These are phyloP conservation scores for Melanostoma scalare DNA, from an alignment of 2,888 invertebrate genomes.

Conservation along the genomic window DNA sequence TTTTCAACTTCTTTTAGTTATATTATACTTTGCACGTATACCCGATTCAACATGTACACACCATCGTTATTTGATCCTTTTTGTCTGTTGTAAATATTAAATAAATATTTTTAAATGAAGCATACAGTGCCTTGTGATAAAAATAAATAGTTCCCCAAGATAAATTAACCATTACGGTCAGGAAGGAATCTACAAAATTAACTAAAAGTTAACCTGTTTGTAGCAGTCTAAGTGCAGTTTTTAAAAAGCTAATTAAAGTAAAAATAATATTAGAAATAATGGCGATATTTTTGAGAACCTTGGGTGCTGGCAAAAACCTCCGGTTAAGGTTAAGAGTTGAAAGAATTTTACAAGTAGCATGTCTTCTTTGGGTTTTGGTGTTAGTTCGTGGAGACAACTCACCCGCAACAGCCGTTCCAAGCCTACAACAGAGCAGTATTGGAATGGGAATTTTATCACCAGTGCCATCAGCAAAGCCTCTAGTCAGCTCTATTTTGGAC, in stretches of 20 bases:
- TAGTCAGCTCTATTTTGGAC: conserved; percentile 77
- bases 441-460: conserved; percentile 13
- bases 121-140: conserved; percentile 66
- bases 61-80: conserved; percentile 27
- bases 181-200: conserved; percentile 5
- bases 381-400: conserved; percentile 57
- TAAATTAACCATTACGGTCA: conserved; percentile 41
- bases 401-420: conserved; percentile 32
- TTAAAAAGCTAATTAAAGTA: conserved; percentile 22
- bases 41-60: conserved; percentile 43
- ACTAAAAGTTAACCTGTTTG: conserved; percentile 24
- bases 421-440: conserved; percentile 33
- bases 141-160: conserved; percentile 18
- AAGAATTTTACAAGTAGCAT: conserved; percentile 42
- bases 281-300: conserved; percentile 51
- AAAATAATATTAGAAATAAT: conserved; percentile 33
- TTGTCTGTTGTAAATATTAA: conserved; percentile 32
- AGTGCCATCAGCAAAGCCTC: conserved; percentile 61
- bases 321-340: conserved; percentile 23
- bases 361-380: conserved; percentile 31
- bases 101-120: conserved; percentile 42
- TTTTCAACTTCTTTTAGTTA: conserved; percentile 14
- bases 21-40: conserved; percentile 23
- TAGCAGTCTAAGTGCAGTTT: conserved; percentile 5
- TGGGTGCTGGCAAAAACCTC: conserved; percentile 21